phyloP scores from a whole-genome alignment of 2,113 vertebrate genomes.

The Ifrita kowaldi region DNA sequence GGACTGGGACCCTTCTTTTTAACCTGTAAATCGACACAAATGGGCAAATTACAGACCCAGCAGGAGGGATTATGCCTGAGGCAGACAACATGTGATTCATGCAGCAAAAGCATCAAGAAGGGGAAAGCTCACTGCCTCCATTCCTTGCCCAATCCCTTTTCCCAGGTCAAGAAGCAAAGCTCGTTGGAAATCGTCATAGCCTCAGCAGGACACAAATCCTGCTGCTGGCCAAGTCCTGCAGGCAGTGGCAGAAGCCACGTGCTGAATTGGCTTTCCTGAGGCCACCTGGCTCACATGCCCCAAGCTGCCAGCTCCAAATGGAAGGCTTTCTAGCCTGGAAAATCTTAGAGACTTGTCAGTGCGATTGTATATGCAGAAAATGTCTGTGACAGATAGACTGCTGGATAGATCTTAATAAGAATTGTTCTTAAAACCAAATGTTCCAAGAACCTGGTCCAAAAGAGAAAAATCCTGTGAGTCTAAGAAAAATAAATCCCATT shows the following conservation, averaged over 20 bases:
- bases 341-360: neutral
- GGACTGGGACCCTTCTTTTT: conserved; percentile 30
- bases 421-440: conserved; percentile 10
- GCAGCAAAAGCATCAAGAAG: neutral
- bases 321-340: neutral
- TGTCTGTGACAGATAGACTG: neutral
- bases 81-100: neutral
- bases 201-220: conserved; percentile 7
- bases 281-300: conserved; percentile 27
- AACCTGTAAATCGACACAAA: conserved; percentile 54
- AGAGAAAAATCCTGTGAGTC: neutral
- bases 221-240: neutral
- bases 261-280: conserved; percentile 36
- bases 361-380: neutral
- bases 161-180: conserved; percentile 26
- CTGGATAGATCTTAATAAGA: neutral
- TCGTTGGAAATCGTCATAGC: neutral
- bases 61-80: neutral
- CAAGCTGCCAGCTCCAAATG: conserved; percentile 24
- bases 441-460: neutral
- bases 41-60: conserved; percentile 25
- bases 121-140: neutral
- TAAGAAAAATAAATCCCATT: neutral
- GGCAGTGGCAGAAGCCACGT: neutral
- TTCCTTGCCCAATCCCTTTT: neutral